Conservation (phyloP, 1,140 invertebrate genomes). For the Macrobrachium rosenbergii region DNA sequence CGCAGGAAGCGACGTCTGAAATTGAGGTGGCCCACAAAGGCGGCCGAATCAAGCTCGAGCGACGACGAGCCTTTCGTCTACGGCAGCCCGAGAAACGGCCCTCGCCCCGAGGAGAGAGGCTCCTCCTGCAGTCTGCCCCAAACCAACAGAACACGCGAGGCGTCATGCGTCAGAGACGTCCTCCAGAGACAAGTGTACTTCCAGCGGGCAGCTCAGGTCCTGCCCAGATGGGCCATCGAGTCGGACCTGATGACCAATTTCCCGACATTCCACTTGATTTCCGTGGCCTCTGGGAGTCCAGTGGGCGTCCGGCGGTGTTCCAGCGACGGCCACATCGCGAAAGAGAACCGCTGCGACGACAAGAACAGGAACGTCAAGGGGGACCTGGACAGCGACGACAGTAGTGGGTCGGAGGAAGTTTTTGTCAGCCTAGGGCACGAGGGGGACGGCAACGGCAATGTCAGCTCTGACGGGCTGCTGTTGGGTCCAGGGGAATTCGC, state of each 20-base stretch:
- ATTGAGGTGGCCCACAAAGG: not conserved
- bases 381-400: not conserved
- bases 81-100: not conserved
- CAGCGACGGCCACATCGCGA: not conserved
- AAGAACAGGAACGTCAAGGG: not conserved
- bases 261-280: conserved; percentile 44
- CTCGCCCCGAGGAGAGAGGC: not conserved
- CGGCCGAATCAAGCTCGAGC: not conserved
- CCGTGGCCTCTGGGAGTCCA: conserved; percentile 43
- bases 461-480: too few relatives aligned
- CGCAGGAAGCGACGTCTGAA: not conserved
- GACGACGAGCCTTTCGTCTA: not conserved
- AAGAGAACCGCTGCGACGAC: not conserved
- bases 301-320: conserved; percentile 20
- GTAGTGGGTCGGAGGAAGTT: not conserved
- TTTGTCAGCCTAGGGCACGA: not conserved
- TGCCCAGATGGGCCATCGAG: conserved; percentile 1
- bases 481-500: too few relatives aligned
- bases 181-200: not conserved
- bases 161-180: not conserved
- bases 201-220: not conserved
- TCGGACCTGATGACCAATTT: conserved; percentile 28
- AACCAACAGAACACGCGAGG: not conserved
- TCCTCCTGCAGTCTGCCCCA: not conserved
- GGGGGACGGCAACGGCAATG: not conserved